phyloP scores from a whole-genome alignment of 2,888 invertebrate species.

The Metellina segmentata region DNA sequence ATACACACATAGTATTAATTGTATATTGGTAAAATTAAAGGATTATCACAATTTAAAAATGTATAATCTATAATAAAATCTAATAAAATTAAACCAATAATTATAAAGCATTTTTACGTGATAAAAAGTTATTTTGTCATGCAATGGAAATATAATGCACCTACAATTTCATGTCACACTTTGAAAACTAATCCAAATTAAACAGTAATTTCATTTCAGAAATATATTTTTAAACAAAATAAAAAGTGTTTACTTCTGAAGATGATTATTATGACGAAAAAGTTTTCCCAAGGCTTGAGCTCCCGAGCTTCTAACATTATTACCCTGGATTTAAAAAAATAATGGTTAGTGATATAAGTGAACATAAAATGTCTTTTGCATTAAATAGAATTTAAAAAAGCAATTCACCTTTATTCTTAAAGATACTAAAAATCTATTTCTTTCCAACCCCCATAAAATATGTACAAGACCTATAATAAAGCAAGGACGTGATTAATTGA shows the following conservation, averaged over 20 bases:
- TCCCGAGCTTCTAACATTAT: slow-evolving; percentile 64
- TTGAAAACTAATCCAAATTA: neutral
- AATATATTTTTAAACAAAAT: neutral
- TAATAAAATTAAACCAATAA: too few species aligned
- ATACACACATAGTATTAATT: too few species aligned
- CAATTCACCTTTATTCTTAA: slow-evolving; percentile 64
- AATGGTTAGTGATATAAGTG: neutral
- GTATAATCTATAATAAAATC: too few species aligned
- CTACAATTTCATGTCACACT: too few species aligned
- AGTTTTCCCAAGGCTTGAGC: slow-evolving; percentile 61
- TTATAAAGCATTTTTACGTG: neutral
- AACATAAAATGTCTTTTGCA: neutral
- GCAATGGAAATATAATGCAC: too few species aligned
- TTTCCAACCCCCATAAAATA: slow-evolving; percentile 57
- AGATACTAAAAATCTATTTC: slow-evolving; percentile 52
- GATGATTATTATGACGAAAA: slow-evolving; percentile 65
- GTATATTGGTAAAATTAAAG: too few species aligned
- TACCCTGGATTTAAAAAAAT: slow-evolving; percentile 40
- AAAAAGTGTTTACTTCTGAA: slow-evolving; percentile 58
- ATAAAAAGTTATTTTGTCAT: too few species aligned
- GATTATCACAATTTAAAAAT: too few species aligned
- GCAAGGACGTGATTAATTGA: neutral
- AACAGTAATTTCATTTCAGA: neutral
- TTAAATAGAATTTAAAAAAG: neutral
- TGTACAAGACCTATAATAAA: slow-evolving; percentile 49